phyloP scores from a whole-genome alignment of 2,888 invertebrate species.

The Mactromeris polynyma region DNA sequence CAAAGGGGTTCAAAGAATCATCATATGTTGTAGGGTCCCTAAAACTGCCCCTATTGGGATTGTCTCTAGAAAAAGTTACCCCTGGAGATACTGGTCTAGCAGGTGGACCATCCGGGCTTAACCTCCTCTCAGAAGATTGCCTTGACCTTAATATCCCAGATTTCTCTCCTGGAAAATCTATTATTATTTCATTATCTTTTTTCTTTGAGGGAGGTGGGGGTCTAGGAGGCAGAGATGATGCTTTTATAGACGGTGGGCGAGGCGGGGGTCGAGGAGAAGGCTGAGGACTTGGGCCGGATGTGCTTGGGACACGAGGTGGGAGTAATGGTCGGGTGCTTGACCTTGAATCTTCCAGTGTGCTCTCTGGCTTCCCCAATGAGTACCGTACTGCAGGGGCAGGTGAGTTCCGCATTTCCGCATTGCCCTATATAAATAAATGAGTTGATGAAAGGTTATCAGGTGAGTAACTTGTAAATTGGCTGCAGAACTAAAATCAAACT shows the following conservation, averaged over 20 bases:
- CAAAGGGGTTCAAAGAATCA: conserved; percentile 62
- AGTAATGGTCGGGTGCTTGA: conserved; percentile 48
- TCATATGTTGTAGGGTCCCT: conserved; percentile 59
- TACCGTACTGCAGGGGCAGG: conserved; percentile 60
- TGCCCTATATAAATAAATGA: conserved; percentile 61
- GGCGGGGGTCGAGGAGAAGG: conserved; percentile 67
- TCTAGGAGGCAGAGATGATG: conserved; percentile 48
- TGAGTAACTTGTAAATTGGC: background rate
- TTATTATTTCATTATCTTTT: conserved; percentile 50
- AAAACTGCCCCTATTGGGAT: conserved; percentile 52
- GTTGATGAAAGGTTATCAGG: conserved; percentile 16
- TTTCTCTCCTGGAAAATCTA: conserved; percentile 42
- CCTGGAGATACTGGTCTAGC: background rate
- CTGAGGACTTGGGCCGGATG: conserved; percentile 58
- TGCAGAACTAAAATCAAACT: background rate
- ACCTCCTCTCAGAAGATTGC: conserved; percentile 16
- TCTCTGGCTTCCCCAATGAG: conserved; percentile 57
- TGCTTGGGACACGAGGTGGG: conserved; percentile 46
- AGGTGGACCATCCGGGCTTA: conserved; percentile 18
- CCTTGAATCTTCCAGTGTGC: conserved; percentile 53
- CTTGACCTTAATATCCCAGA: conserved; percentile 21
- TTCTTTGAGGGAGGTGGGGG: conserved; percentile 62
- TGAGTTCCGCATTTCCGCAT: conserved; percentile 65
- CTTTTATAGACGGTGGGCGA: conserved; percentile 56
- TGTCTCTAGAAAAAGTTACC: conserved; percentile 32